Evolutionary conservation across 2,888 invertebrate genomes (phyloP).

Genomic region (Trypoxylon attenuatum): DNA sequence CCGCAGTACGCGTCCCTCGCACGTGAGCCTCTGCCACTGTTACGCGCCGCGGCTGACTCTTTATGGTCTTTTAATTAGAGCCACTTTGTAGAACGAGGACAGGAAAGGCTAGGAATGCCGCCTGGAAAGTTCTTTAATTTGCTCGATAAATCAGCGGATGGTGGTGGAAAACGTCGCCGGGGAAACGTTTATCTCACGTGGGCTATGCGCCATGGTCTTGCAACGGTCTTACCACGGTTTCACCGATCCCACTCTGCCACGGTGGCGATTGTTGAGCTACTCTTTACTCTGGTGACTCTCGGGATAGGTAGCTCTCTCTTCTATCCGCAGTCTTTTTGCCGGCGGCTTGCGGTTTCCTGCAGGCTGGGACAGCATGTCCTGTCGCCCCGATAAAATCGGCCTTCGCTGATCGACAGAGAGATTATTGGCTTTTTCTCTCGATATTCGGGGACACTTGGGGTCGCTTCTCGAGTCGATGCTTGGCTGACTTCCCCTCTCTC

Average conservation of each 20-base stretch:
- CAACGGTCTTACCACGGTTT: no score
- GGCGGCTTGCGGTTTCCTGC: no score
- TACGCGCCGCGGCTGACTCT: constrained; percentile 62
- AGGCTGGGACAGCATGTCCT: background rate
- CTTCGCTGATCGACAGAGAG: background rate
- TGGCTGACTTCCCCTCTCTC: no score
- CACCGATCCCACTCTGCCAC: constrained; percentile 42
- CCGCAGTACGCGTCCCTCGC: constrained; percentile 26
- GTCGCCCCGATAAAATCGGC: background rate
- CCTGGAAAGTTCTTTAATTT: constrained; percentile 67
- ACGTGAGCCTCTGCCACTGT: constrained; percentile 60
- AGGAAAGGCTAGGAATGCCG: constrained; percentile 58
- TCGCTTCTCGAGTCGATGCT: no score
- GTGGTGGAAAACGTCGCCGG: no score
- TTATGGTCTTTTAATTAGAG: constrained; percentile 70
- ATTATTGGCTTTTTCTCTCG: background rate
- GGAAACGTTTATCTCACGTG: constrained; percentile 51
- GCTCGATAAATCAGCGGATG: constrained; percentile 64
- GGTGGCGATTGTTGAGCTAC: no score
- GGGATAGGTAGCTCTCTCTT: background rate
- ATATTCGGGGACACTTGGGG: background rate
- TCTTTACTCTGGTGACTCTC: no score
- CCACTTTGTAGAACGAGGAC: constrained; percentile 63
- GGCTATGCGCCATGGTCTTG: constrained; percentile 26
- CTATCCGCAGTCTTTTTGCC: no score